Conservation (phyloP, 2,113 vertebrate species). For the Zootoca vivipara region DNA sequence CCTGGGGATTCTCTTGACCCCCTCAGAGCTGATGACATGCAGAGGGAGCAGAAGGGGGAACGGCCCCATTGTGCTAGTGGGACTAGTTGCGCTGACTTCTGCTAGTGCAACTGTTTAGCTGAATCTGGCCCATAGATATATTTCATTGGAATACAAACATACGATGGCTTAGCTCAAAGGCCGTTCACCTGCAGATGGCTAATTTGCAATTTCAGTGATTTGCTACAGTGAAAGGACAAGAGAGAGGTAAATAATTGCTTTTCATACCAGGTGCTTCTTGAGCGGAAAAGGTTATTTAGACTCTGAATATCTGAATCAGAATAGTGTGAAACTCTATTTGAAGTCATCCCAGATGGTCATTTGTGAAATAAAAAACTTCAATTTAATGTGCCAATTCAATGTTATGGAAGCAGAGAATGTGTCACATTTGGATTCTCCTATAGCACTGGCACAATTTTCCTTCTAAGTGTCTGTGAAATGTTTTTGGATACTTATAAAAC, state of each 20-base stretch:
- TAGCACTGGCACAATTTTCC: too few species aligned
- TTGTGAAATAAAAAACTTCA: not conserved
- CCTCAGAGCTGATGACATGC: too few species aligned
- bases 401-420: not conserved
- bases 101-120: too few species aligned
- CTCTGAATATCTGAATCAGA: not conserved
- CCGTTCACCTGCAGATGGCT: not conserved
- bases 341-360: not conserved
- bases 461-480: not conserved
- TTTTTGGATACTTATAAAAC: not conserved
- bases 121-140: too few species aligned
- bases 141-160: not conserved
- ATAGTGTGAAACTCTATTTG: not conserved
- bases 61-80: too few species aligned
- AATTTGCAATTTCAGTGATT: not conserved
- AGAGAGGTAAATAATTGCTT: not conserved
- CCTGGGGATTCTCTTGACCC: too few species aligned
- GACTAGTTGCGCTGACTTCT: too few species aligned
- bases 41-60: too few species aligned
- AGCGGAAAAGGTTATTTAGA: not conserved
- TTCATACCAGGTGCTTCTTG: not conserved
- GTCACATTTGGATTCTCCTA: not conserved
- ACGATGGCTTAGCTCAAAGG: not conserved
- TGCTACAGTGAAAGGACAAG: not conserved
- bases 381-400: not conserved